Base-by-base conservation (phyloP, 1,140 invertebrate species). In the Oppia nitens region DNA sequence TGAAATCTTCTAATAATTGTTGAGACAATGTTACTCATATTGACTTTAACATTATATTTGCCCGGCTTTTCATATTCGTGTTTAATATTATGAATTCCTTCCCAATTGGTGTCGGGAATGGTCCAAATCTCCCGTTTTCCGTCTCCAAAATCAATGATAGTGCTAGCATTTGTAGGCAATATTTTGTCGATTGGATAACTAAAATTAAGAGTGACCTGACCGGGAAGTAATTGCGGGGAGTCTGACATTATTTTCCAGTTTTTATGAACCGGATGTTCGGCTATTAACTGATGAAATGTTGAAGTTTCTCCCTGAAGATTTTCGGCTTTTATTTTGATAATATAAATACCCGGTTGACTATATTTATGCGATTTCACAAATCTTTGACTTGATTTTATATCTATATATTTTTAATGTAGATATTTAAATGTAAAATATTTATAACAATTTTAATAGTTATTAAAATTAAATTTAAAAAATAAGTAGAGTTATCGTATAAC, bases 131-230 rank as follows among this genome's bases (percentile, higher is more conserved):
- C 53, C 11, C 53, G 56, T 50, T 60, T 59, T 12, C 63, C 62
- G 56, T 67, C 66, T 24, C 66, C 66, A 55, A 66, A 67, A 29
- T 58, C 59, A 27, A 67, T 62, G 1, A 59, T 24, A 25, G 59
- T 60, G 21, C 62, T 66, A n/a, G 62, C 65, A 62, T 67, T 66
- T 1, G 66, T 65, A n/a, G 66, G 66, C 24, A 67, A 55, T 23
- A 50, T 53, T 3, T 59, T 49, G 23, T 64, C 64, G 6, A 48
- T 45, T 24, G 65, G 64, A 55, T 66, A 67, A 1, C 52, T 60
- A 9, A 67, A 25, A 27, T 55, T 53, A 40, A 67, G 61, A 12
- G 53, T 48, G 20, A 67, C 62, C 2, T 56, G 3, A 28, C 61
- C 66, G 20, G 65, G 65, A 24, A 66, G 47, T 28, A 66, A 55